phyloP scores from a whole-genome alignment of 2,888 invertebrate genomes.

The Sarcophaga rosellei region DNA sequence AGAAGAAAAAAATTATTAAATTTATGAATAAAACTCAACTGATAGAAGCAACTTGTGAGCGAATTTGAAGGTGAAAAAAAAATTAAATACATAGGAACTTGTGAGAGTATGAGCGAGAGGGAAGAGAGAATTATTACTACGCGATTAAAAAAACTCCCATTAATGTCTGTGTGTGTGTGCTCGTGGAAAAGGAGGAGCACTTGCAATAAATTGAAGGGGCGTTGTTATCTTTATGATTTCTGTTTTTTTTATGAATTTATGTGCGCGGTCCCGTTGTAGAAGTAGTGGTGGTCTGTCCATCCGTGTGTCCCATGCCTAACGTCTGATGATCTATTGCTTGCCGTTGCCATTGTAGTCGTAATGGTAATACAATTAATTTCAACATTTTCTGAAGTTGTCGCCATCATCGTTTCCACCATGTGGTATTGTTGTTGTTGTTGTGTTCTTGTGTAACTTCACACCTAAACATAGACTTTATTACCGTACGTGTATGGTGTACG shows the following conservation, averaged over 20 bases:
- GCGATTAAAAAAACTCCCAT: too few relatives aligned
- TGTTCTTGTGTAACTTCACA: constrained; percentile 58
- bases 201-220: constrained; percentile 68
- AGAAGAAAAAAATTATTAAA: constrained; percentile 15
- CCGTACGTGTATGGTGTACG: too few relatives aligned
- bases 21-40: neutral
- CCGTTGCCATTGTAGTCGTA: constrained; percentile 10
- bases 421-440: constrained; percentile 6
- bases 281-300: neutral
- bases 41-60: neutral
- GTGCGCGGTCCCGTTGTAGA: neutral
- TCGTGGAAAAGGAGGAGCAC: constrained; percentile 62
- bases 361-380: constrained; percentile 40
- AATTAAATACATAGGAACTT: neutral
- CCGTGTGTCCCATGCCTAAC: constrained; percentile 25
- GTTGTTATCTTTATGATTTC: constrained; percentile 68
- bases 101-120: neutral
- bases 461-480: constrained; percentile 23
- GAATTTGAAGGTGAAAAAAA: neutral
- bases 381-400: constrained; percentile 41
- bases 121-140: neutral
- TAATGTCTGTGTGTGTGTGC: neutral
- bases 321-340: neutral
- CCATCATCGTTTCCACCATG: neutral
- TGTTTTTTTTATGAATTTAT: constrained; percentile 51